Evolutionary conservation across 1,140 invertebrate genomes (phyloP).

Genomic region (Pachyrhynchus sulphureomaculatus): DNA sequence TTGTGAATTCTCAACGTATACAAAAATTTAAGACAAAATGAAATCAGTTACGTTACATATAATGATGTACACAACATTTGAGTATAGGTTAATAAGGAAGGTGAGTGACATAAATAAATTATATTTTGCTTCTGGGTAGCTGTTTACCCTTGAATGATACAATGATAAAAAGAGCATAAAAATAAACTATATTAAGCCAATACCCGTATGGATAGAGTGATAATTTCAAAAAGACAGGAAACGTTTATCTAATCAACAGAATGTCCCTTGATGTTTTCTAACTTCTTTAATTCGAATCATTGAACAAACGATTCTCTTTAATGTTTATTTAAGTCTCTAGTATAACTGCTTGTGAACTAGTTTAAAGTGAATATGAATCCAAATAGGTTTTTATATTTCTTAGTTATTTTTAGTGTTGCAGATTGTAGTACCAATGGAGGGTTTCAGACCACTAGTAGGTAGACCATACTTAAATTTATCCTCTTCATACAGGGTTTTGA

Average conservation of each 20-base stretch:
- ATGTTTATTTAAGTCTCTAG: too few relatives aligned
- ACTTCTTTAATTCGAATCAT: background rate
- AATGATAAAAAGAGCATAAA: background rate
- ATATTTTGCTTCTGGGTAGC: too few relatives aligned
- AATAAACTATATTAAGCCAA: background rate
- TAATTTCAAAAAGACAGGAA: constrained; percentile 5
- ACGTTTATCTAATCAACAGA: background rate
- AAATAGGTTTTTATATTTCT: background rate
- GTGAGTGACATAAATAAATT: too few relatives aligned
- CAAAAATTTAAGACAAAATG: too few relatives aligned
- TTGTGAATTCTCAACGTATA: too few relatives aligned
- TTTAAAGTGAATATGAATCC: background rate
- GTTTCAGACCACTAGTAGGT: background rate
- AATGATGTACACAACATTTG: too few relatives aligned
- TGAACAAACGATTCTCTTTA: background rate
- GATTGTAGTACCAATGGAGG: background rate
- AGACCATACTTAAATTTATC: background rate
- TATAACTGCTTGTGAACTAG: background rate
- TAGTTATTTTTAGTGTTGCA: background rate
- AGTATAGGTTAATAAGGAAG: too few relatives aligned
- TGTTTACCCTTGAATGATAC: too few relatives aligned
- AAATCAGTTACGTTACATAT: too few relatives aligned
- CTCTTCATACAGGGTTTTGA: too few relatives aligned
- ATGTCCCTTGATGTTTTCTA: background rate
- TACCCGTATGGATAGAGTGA: background rate